phyloP scores from a whole-genome alignment of 2,888 invertebrate species.

The Allolobophora icterica region DNA sequence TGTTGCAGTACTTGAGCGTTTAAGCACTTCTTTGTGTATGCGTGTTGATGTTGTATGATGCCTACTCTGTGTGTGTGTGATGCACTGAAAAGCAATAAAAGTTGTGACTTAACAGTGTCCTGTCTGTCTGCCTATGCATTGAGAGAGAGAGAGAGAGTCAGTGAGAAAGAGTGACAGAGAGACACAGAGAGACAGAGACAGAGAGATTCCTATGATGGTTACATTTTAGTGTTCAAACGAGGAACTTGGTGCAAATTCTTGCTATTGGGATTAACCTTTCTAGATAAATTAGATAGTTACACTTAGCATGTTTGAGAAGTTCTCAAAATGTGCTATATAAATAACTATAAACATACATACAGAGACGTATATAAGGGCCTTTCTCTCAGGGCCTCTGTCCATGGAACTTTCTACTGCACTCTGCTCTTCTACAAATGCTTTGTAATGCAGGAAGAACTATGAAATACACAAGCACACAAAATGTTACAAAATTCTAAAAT shows the following conservation, averaged over 20 bases:
- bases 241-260: too few relatives aligned
- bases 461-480: neutral
- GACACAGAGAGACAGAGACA: too few relatives aligned
- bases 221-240: too few relatives aligned
- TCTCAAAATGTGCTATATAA: too few relatives aligned
- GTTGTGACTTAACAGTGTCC: neutral
- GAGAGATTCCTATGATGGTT: too few relatives aligned
- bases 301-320: too few relatives aligned
- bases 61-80: neutral
- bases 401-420: neutral
- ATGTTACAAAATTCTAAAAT: neutral
- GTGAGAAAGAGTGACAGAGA: neutral
- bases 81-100: conserved; percentile 1
- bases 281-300: too few relatives aligned
- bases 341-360: too few relatives aligned
- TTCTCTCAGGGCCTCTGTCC: neutral
- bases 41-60: neutral
- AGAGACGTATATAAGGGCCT: neutral
- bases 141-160: neutral
- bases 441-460: neutral
- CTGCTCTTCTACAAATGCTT: conserved; percentile 5
- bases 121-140: too few relatives aligned
- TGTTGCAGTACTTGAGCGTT: neutral
- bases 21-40: neutral
- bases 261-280: too few relatives aligned